Conservation (phyloP, 2,888 invertebrate species). For the Didymodactylos carnosus region DNA sequence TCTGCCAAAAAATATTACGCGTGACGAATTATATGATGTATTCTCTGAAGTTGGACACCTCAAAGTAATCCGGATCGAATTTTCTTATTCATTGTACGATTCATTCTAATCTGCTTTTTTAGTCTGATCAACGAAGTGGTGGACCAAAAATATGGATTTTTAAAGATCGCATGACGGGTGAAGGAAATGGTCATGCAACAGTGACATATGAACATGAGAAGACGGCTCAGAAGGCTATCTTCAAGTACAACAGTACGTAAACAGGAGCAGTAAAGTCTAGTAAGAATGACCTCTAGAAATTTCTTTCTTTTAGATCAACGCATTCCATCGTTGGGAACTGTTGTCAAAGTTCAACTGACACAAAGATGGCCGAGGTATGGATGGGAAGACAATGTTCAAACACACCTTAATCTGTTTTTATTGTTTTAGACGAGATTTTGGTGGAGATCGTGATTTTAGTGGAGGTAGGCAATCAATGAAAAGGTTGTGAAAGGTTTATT, state of each 20-base stretch:
- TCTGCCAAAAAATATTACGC: conserved; percentile 61
- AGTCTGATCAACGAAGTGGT: background rate
- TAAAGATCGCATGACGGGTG: conserved; percentile 76
- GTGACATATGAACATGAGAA: conserved; percentile 88
- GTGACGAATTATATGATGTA: conserved; percentile 66
- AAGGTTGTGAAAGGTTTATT: background rate
- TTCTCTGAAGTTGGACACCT: conserved; percentile 88
- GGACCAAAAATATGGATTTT: conserved; percentile 91
- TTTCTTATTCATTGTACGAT: conserved; percentile 37
- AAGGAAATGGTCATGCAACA: conserved; percentile 88
- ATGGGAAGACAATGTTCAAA: too few relatives aligned
- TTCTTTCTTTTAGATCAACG: background rate
- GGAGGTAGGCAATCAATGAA: background rate
- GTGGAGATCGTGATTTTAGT: background rate
- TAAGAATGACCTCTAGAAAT: background rate
- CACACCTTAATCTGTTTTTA: too few relatives aligned
- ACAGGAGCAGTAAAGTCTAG: too few relatives aligned
- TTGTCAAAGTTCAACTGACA: background rate
- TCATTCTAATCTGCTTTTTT: background rate
- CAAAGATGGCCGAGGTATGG: background rate
- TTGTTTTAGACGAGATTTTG: background rate
- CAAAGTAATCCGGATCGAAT: conserved; percentile 82
- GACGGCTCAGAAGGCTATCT: conserved; percentile 78
- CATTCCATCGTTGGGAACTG: background rate
- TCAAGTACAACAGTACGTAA: conserved; percentile 43